Conservation (phyloP, 2,888 invertebrate genomes). For the Heliothis peltigera region DNA sequence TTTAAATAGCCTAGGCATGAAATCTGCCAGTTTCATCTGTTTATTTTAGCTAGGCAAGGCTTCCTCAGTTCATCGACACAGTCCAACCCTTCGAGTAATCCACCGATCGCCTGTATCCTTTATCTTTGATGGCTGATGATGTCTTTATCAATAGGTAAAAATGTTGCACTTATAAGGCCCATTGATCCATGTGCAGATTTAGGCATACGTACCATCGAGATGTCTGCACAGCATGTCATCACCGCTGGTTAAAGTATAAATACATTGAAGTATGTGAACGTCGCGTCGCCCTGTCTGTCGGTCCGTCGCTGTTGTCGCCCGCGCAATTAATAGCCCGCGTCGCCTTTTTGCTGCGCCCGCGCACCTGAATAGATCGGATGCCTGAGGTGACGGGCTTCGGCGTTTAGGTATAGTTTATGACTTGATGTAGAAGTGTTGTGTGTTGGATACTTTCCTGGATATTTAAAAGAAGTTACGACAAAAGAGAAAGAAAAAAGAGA, state of each 20-base stretch:
- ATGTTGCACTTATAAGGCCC: background rate
- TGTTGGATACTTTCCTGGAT: too few species aligned
- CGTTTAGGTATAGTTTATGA: conserved; percentile 38
- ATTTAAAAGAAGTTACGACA: background rate
- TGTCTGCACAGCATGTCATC: background rate
- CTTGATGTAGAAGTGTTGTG: too few species aligned
- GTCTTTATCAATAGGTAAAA: background rate
- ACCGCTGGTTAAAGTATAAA: conserved; percentile 14
- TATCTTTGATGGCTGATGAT: too few species aligned
- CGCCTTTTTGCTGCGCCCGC: conserved; percentile 41
- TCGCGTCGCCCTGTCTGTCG: conserved; percentile 61
- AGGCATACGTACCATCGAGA: background rate
- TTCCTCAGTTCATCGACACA: too few species aligned
- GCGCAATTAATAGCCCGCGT: conserved; percentile 59
- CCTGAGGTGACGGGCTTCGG: conserved; percentile 32
- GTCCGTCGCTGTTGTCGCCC: conserved; percentile 50
- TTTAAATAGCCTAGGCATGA: too few species aligned
- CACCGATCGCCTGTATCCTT: too few species aligned
- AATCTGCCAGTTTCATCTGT: too few species aligned
- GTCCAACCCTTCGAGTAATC: too few species aligned
- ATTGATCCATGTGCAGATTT: background rate
- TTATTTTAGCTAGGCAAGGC: too few species aligned
- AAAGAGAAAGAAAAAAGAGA: too few species aligned
- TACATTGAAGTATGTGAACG: conserved; percentile 46
- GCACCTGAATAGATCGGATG: conserved; percentile 45